These are phyloP conservation scores for Ophion ventricosus DNA, from an alignment of 2,888 invertebrate species.

Conservation along the genomic window DNA sequence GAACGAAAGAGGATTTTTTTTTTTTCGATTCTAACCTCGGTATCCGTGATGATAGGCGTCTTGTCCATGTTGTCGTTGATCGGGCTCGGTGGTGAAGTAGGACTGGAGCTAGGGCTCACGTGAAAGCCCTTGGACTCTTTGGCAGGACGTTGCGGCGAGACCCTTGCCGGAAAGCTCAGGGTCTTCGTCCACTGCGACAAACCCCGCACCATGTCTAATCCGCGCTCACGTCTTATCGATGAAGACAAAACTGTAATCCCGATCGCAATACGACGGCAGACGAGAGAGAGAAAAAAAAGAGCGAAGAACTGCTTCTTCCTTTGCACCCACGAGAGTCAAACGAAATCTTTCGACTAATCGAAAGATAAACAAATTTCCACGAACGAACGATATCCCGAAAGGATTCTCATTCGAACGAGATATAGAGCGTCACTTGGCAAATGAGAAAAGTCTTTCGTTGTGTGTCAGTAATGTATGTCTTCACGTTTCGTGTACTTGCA, in stretches of 20 bases:
- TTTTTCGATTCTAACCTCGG: conserved; percentile 76
- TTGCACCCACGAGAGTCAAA: conserved; percentile 6
- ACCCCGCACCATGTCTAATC: conserved; percentile 91
- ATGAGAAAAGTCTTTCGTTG: too few relatives aligned
- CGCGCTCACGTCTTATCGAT: conserved; percentile 38
- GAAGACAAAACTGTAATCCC: conserved; percentile 26
- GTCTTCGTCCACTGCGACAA: conserved; percentile 96
- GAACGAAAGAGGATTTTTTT: neutral
- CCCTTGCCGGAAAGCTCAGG: conserved; percentile 93
- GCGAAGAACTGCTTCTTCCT: neutral
- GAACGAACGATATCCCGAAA: too few relatives aligned
- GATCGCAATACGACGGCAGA: neutral
- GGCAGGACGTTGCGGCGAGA: conserved; percentile 91
- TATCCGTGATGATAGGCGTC: conserved; percentile 79
- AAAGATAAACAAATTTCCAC: too few relatives aligned
- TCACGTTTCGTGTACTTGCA: too few relatives aligned
- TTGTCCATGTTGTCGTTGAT: conserved; percentile 80
- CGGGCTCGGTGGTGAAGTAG: conserved; percentile 82
- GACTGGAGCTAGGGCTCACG: conserved; percentile 84
- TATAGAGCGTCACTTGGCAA: too few relatives aligned
- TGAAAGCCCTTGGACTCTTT: conserved; percentile 86
- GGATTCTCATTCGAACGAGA: too few relatives aligned
- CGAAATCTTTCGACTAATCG: too few relatives aligned
- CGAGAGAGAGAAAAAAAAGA: conserved; percentile 9
- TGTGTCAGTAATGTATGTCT: too few relatives aligned